Evolutionary conservation across 2,113 vertebrate species (phyloP), one percentile per base, ranked within the genome.

Genomic region (Anguilla rostrata): DNA sequence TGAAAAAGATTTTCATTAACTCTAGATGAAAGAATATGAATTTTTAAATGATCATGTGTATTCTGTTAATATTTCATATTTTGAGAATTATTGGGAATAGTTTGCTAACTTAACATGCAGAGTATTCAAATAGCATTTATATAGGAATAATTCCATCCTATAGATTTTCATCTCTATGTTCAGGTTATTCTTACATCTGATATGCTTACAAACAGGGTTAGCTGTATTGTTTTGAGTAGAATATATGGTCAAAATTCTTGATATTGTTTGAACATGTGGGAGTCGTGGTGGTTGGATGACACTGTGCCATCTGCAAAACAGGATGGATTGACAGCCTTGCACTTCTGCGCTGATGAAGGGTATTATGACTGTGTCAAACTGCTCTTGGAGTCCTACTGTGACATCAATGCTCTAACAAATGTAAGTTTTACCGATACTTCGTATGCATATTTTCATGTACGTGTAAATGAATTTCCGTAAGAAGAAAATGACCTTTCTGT

Each of bases 281-380:
- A n/a, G 63, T 71, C 26, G 18, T 71, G 26, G 20, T 71, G 63
- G 63, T n/a, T 16, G 14, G 26, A 16, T 84, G 4, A 39, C 20
- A 43, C 39, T 22, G 5, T 22, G 20, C 5, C 83, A 2, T 86
- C 14, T 84, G 85, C 87, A 89, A 89, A 66, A 57, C 90, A 98
- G 97, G 97, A 96, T 22, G 97, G 96, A 57, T 93, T 97, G 86
- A 96, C 95, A 0, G 94, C 97, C 2, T 85, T 99, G 91, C 97
- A 98, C 81, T 20, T 94, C 6, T 95, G 97, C 29, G 94, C 94
- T 3, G 94, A 96, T 78, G 96, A 94, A 22, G 94, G 92, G 49
- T 95, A 97, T 87, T 89, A 86, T 0, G 75, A 92, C 39, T 96
- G 96, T 15, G 90, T 97, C 81, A 93, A 83, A 87, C 89, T 96